Evolutionary conservation across 2,797 vertebrate species (phyloP), one percentile per base, ranked within the genome.

Genomic region (Linurgus olivaceus): DNA sequence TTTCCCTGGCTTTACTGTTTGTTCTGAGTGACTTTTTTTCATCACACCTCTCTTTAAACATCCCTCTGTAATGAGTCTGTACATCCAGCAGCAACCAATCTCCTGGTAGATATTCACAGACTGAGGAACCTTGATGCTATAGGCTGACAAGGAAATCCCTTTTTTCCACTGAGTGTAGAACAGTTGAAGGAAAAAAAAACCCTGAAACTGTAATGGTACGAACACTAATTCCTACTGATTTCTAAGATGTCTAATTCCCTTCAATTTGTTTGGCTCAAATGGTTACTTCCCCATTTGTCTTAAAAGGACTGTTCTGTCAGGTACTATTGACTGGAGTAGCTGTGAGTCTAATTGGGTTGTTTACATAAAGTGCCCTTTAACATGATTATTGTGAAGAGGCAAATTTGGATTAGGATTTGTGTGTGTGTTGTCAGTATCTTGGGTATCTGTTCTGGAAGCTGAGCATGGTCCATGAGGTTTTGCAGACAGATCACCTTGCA

Each of bases 191-290:
- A 44, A 84, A 73, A 38, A 50, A 90, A 86, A 57, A 67, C 87
- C 2, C 13, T 1, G 4, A 26, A 28, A 23, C 48, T 58, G 18
- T 29, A 77, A 51, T 15, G 57, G 21, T 61, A 54, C n/a, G 5
- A 94, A 80, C 65, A 62, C 55, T 90, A 93, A 84, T 88, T 93
- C 74, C 70, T 81, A 76, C 72, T 0, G 31, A 95, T 94, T 90
- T 87, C 48, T 38, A 44, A 73, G 70, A 52, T 54, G 42, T 85
- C 61, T 86, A 81, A 92, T 86, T 73, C 65, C 38, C 55, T 50
- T 91, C 88, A 94, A 95, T 96, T 94, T 94, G 84, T 94, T 96
- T 85, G 44, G 62, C 72, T 92, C 72, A 92, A 94, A 77, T 5
- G 16, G 91, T 95, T 95, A 74, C 55, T 91, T 92, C 38, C 24